phyloP scores from a whole-genome alignment of 1,140 invertebrate genomes.

The Musca vetustissima region DNA sequence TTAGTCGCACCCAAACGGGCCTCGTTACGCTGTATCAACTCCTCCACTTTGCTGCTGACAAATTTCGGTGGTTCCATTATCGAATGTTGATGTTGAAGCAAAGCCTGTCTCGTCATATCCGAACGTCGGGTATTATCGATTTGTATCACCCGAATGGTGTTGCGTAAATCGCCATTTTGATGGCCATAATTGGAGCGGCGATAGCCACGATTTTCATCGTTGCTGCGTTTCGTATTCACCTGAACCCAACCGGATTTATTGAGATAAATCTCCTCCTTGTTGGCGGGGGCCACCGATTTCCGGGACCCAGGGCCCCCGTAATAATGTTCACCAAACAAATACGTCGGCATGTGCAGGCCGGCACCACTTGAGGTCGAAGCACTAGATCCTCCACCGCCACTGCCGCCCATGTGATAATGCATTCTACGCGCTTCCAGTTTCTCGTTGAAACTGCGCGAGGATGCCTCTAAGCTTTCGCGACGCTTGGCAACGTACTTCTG shows the following conservation, averaged over 20 bases:
- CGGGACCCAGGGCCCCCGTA: constrained; percentile 31
- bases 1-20: constrained; percentile 31
- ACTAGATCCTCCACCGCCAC: constrained; percentile 19
- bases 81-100: constrained; percentile 36
- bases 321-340: constrained; percentile 51
- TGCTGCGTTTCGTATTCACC: constrained; percentile 42
- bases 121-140: constrained; percentile 36
- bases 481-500: constrained; percentile 53
- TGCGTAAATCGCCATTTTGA: constrained; percentile 28
- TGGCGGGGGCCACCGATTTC: constrained; percentile 35
- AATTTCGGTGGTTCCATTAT: constrained; percentile 36
- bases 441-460: constrained; percentile 51
- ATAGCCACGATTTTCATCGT: constrained; percentile 35
- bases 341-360: constrained; percentile 38
- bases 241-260: constrained; percentile 56
- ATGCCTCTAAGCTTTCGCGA: constrained; percentile 50
- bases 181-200: constrained; percentile 32
- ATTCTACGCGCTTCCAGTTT: constrained; percentile 53
- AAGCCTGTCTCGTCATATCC: constrained; percentile 33
- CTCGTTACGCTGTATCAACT: constrained; percentile 50
- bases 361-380: not conserved
- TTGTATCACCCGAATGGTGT: constrained; percentile 31
- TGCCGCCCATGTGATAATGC: constrained; percentile 46
- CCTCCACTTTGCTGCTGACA: constrained; percentile 49
- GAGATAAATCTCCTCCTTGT: constrained; percentile 50